Conservation (phyloP, 2,113 vertebrate species). For the Corvus hawaiiensis region DNA sequence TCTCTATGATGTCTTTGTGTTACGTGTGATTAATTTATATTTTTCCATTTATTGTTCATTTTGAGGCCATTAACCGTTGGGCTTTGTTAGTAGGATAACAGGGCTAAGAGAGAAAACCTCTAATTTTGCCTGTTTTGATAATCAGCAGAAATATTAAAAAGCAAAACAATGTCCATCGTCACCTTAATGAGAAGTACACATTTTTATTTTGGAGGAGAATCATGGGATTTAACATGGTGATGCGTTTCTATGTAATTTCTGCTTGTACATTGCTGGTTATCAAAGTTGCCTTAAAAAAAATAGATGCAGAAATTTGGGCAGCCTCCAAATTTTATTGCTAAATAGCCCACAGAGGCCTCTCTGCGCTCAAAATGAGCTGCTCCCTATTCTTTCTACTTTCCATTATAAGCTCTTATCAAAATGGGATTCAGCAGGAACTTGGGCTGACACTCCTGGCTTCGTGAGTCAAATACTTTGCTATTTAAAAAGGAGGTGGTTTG, state of each 20-base stretch:
- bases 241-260: not conserved
- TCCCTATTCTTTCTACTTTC: not conserved
- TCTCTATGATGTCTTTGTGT: not conserved
- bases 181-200: not conserved
- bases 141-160: not conserved
- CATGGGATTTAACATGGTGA: accelerated
- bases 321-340: not conserved
- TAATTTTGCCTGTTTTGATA: not conserved
- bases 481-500: not conserved
- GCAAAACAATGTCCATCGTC: not conserved
- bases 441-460: not conserved
- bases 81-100: not conserved
- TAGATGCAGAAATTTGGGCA: not conserved
- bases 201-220: not conserved
- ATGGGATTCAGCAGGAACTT: not conserved
- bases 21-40: not conserved
- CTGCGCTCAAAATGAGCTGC: not conserved
- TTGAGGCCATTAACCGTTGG: not conserved
- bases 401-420: not conserved
- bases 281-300: not conserved
- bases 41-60: not conserved
- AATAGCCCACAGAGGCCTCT: not conserved
- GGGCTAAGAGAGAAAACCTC: not conserved
- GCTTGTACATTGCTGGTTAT: not conserved
- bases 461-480: not conserved